Evolutionary conservation across 2,888 invertebrate species (phyloP).

Genomic region (Tipula unca): DNA sequence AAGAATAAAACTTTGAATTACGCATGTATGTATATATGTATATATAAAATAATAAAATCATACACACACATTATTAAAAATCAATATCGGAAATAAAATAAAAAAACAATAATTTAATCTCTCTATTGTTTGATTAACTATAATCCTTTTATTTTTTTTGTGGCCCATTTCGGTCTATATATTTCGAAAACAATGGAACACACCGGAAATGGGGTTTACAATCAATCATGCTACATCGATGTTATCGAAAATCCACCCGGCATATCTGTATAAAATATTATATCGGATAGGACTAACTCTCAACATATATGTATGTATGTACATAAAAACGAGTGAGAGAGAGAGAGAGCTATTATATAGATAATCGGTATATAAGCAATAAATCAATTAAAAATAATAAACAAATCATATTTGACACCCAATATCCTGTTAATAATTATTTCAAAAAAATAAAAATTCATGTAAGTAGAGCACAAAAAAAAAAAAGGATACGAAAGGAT

Average conservation of each 20-base stretch:
- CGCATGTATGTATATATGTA: too few relatives aligned
- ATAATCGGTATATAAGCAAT: not conserved
- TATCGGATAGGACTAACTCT: too few relatives aligned
- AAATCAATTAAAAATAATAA: not conserved
- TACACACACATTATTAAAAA: not conserved
- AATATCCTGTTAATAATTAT: conserved; percentile 14
- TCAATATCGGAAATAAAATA: not conserved
- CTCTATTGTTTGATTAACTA: not conserved
- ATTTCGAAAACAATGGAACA: not conserved
- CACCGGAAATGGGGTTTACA: not conserved
- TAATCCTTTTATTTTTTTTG: not conserved
- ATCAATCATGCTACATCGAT: not conserved
- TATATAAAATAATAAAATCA: too few relatives aligned
- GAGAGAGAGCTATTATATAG: not conserved
- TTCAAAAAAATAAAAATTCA: not conserved
- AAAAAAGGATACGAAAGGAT: not conserved
- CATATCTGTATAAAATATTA: too few relatives aligned
- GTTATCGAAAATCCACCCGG: not conserved
- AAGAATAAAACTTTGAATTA: too few relatives aligned
- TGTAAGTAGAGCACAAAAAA: not conserved
- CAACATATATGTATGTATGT: too few relatives aligned
- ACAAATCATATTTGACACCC: conserved; percentile 8
- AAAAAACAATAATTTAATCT: not conserved
- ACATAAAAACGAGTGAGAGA: too few relatives aligned
- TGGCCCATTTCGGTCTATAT: not conserved